Evolutionary conservation across 2,888 invertebrate species (phyloP).

Genomic region (Phania funesta): DNA sequence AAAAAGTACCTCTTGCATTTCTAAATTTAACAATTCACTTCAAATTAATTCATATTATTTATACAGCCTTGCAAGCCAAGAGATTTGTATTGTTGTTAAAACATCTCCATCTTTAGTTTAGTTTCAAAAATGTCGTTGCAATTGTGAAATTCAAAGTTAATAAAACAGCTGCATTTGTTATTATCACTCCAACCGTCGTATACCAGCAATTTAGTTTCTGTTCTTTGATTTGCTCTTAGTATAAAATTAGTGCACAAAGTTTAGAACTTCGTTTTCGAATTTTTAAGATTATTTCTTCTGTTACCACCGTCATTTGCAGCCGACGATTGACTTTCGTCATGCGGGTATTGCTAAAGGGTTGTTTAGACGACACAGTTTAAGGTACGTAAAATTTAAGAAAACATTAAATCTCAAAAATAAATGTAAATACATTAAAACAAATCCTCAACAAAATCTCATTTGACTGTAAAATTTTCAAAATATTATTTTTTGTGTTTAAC

Average conservation of each 20-base stretch:
- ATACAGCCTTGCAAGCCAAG: slow-evolving; percentile 3
- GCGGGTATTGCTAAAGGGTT: neutral
- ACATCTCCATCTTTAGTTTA: neutral
- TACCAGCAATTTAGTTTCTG: slow-evolving; percentile 37
- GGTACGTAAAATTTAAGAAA: too few relatives aligned
- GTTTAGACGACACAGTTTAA: too few relatives aligned
- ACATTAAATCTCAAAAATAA: too few relatives aligned
- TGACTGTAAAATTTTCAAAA: too few relatives aligned
- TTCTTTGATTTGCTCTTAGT: slow-evolving; percentile 8
- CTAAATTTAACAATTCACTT: neutral
- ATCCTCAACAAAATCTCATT: too few relatives aligned
- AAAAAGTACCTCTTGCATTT: too few relatives aligned
- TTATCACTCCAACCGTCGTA: slow-evolving; percentile 48
- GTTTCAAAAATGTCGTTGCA: slow-evolving; percentile 46
- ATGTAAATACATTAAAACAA: too few relatives aligned
- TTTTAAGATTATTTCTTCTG: neutral
- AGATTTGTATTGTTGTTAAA: slow-evolving; percentile 37
- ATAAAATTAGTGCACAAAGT: slow-evolving; percentile 43
- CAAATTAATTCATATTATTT: neutral
- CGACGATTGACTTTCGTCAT: slow-evolving; percentile 24
- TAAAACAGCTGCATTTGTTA: slow-evolving; percentile 59
- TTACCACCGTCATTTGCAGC: neutral
- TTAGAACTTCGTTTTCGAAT: slow-evolving; percentile 27
- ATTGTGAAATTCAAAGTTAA: slow-evolving; percentile 46
- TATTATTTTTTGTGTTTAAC: too few relatives aligned